A percentile compares a stretch with the other conserved stretches of the same genome.
phyloP scores from a whole-genome alignment of 2,113 vertebrate genomes.

The Amphilophus citrinellus region DNA sequence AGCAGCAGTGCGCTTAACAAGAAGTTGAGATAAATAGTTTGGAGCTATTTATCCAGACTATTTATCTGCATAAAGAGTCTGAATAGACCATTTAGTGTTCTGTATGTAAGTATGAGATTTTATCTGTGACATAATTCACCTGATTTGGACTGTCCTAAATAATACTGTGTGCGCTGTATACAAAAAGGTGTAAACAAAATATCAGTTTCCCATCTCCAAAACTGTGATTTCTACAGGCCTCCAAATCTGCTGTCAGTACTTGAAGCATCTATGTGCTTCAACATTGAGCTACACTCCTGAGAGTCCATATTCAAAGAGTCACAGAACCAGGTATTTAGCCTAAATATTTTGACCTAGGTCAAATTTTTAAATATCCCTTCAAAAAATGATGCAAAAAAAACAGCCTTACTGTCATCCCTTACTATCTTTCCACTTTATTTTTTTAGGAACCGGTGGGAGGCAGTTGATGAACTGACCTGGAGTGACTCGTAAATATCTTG shows the following conservation, averaged over 20 bases:
- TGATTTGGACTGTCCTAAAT: neutral
- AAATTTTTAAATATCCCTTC: fast-evolving
- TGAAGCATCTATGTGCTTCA: neutral
- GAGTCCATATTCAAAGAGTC: neutral
- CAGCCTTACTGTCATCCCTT: neutral
- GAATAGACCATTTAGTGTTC: neutral
- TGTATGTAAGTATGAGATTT: neutral
- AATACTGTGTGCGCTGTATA: neutral
- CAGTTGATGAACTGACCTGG: neutral
- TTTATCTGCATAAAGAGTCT: too few relatives aligned
- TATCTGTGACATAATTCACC: neutral
- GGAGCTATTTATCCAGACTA: neutral
- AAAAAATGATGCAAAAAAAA: neutral
- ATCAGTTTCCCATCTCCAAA: neutral
- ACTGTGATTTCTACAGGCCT: neutral
- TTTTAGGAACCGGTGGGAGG: neutral
- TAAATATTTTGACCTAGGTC: neutral
- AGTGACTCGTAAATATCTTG: neutral
- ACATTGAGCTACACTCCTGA: neutral
- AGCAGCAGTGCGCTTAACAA: neutral
- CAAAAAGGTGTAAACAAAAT: neutral
- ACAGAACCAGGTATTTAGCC: neutral
- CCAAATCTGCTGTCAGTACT: neutral
- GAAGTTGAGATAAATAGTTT: neutral
- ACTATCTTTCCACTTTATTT: neutral